phyloP scores from a whole-genome alignment of 2,797 vertebrate species.

The Caiman crocodilus region DNA sequence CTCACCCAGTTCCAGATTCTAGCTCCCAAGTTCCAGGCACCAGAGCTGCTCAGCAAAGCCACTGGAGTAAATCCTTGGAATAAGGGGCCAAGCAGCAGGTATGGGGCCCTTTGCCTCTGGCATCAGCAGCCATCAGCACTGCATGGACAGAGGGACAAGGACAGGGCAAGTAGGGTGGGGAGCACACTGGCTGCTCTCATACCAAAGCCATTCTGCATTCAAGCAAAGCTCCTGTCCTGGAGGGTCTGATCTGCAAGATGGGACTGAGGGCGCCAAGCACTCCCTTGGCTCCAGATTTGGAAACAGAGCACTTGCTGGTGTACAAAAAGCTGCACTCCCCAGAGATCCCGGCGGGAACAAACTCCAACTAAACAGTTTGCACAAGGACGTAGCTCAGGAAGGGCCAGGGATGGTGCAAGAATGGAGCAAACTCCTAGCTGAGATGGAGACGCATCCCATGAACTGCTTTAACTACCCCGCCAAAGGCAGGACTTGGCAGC shows the following conservation, averaged over 20 bases:
- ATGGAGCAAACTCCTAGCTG: slow-evolving; percentile 41
- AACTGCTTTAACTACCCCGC: slow-evolving; percentile 30
- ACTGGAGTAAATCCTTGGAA: slow-evolving; percentile 47
- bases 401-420: slow-evolving; percentile 52
- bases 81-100: slow-evolving; percentile 44
- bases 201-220: not conserved
- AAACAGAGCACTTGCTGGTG: slow-evolving; percentile 52
- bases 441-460: slow-evolving; percentile 12
- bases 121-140: no score
- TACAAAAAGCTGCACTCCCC: slow-evolving; percentile 34
- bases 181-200: not conserved
- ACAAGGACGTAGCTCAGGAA: slow-evolving; percentile 31
- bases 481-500: slow-evolving; percentile 12
- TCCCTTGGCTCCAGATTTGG: not conserved
- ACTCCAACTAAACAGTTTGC: slow-evolving; percentile 69
- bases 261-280: slow-evolving; percentile 50
- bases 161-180: not conserved
- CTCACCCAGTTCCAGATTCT: slow-evolving; percentile 53
- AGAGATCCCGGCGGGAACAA: slow-evolving; percentile 47
- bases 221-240: not conserved
- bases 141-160: not conserved
- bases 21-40: slow-evolving; percentile 50
- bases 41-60: slow-evolving; percentile 62
- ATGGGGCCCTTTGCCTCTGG: no score
- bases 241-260: slow-evolving; percentile 53